These are phyloP conservation scores for Astatoreochromis straeleni DNA, from an alignment of 2,113 vertebrate genomes.

Conservation along the genomic window DNA sequence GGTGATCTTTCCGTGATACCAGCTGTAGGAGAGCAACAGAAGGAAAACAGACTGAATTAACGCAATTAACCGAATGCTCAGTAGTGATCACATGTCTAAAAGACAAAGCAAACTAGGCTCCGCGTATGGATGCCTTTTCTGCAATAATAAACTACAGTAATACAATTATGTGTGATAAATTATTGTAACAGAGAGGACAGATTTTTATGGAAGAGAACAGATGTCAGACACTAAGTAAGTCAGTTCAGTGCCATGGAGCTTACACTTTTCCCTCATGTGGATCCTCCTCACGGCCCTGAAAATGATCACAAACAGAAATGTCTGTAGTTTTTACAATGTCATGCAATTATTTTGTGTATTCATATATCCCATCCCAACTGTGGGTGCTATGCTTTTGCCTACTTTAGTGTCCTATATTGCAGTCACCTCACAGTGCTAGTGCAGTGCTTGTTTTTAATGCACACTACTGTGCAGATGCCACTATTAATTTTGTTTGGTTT, in stretches of 20 bases:
- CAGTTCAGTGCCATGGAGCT: conserved; percentile 46
- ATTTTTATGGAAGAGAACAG: background rate
- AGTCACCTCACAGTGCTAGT: background rate
- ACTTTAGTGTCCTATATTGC: background rate
- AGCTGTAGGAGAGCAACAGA: conserved; percentile 73
- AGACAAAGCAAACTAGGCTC: background rate
- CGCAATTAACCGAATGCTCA: background rate
- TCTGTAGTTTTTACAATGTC: background rate
- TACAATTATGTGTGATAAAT: background rate
- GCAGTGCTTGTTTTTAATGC: background rate
- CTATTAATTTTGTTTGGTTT: background rate
- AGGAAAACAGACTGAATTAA: background rate
- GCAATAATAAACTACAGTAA: background rate
- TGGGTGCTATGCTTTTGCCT: background rate
- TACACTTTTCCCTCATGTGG: conserved; percentile 99
- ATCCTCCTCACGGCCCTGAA: conserved; percentile 95
- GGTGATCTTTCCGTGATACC: conserved; percentile 98
- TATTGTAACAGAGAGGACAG: background rate
- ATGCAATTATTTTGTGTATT: background rate
- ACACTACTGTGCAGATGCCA: background rate
- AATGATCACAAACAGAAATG: conserved; percentile 36
- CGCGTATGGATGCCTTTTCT: background rate
- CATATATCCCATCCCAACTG: background rate
- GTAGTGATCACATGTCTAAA: background rate
- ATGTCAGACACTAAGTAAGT: background rate